Evolutionary conservation across 2,888 invertebrate genomes (phyloP).

Genomic region (Galeopsomyia nigrocyanea): DNA sequence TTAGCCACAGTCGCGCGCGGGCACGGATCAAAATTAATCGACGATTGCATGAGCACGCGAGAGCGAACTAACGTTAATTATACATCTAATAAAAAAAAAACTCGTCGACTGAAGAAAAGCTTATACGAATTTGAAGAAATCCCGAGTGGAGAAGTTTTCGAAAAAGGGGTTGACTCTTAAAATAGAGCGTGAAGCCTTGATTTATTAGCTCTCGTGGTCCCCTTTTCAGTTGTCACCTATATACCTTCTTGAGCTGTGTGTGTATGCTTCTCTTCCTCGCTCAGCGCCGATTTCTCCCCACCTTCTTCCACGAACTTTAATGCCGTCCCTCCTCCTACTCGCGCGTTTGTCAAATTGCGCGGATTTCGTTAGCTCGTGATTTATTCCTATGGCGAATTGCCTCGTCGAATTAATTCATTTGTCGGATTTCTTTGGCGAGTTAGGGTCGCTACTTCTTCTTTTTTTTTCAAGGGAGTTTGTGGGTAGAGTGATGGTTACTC

Average conservation of each 20-base stretch:
- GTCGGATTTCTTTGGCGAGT: slow-evolving; percentile 23
- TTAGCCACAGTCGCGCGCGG: no score
- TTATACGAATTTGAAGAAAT: no score
- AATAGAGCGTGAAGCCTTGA: slow-evolving; percentile 53
- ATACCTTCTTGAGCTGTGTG: background rate
- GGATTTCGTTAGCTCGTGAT: slow-evolving; percentile 38
- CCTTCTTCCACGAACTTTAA: slow-evolving; percentile 41
- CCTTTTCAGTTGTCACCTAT: slow-evolving; percentile 46
- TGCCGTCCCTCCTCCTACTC: no score
- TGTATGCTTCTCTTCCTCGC: background rate
- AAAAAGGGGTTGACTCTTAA: slow-evolving; percentile 42
- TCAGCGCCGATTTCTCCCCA: slow-evolving; percentile 30
- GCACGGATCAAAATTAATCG: no score
- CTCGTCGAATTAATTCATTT: slow-evolving; percentile 39
- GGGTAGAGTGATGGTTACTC: no score
- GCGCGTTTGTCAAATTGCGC: slow-evolving; percentile 46
- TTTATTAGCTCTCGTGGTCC: slow-evolving; percentile 49
- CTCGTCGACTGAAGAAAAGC: no score
- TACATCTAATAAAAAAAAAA: no score
- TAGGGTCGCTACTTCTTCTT: background rate
- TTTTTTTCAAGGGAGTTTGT: no score
- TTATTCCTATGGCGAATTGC: slow-evolving; percentile 15
- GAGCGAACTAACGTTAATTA: no score
- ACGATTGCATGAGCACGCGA: no score
- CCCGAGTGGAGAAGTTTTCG: no score